A percentile compares a stretch with the other conserved stretches of the same genome.
Conservation (phyloP, 2,113 vertebrate species). For the Corvus moneduloides region DNA sequence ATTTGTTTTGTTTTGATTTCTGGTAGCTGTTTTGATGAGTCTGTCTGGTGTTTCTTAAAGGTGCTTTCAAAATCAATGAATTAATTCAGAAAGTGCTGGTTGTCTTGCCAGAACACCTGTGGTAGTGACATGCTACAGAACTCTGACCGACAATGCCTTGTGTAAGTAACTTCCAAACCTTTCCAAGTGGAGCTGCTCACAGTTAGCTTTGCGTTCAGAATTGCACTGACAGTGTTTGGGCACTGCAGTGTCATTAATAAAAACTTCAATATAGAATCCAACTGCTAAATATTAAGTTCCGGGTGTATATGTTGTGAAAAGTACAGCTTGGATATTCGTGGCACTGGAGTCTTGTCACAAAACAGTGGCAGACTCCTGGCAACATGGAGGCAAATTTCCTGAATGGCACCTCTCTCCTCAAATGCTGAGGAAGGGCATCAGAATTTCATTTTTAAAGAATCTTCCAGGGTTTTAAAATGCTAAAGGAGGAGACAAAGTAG, state of each 20-base stretch:
- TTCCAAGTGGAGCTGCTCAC: not conserved
- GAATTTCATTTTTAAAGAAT: not conserved
- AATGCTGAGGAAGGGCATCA: not conserved
- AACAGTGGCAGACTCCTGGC: not conserved
- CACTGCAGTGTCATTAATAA: not conserved
- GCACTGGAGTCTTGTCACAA: not conserved
- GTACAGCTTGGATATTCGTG: fast-evolving
- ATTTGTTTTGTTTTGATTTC: not conserved
- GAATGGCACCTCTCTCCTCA: not conserved
- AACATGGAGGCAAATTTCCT: not conserved
- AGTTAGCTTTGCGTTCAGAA: not conserved
- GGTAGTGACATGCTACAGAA: not conserved
- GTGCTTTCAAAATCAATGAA: not conserved
- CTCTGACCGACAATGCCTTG: not conserved
- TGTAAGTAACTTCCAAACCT: not conserved
- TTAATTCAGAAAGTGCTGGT: not conserved
- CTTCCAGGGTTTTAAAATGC: not conserved
- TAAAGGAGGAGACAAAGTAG: not conserved
- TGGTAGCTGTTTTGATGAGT: not conserved
- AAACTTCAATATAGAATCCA: not conserved
- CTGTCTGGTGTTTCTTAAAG: not conserved
- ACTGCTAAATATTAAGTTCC: not conserved
- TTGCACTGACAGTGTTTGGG: not conserved
- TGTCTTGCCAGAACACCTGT: not conserved
- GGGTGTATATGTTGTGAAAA: fast-evolving